Conservation (phyloP, 2,888 invertebrate genomes). For the Drosophila antonietae region DNA sequence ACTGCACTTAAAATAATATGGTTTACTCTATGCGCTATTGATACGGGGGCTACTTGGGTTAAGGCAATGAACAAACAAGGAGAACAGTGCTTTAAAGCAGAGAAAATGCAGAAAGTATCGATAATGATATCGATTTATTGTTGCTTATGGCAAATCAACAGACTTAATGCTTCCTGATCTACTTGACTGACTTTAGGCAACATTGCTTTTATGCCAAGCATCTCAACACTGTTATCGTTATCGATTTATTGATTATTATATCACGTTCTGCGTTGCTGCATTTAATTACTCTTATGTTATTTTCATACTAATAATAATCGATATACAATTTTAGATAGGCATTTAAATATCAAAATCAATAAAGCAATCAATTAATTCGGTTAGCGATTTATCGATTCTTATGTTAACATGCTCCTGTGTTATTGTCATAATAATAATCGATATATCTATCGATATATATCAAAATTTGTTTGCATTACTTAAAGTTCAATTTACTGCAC, state of each 20-base stretch:
- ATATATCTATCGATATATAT: neutral
- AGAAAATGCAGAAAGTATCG: neutral
- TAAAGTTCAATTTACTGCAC: neutral
- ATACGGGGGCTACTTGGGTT: neutral
- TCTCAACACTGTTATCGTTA: neutral
- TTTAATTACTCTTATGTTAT: too few species aligned
- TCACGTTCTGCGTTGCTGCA: too few species aligned
- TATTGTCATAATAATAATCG: neutral
- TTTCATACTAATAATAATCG: too few species aligned
- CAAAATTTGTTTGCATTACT: neutral
- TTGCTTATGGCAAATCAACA: neutral
- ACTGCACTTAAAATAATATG: slow-evolving; percentile 17
- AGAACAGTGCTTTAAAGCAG: neutral
- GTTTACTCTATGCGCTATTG: slow-evolving; percentile 7
- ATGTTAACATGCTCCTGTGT: too few species aligned
- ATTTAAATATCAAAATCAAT: too few species aligned
- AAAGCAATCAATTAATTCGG: too few species aligned
- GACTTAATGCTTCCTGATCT: neutral
- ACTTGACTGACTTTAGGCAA: neutral
- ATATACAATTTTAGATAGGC: too few species aligned
- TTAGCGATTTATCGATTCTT: slow-evolving; percentile 2
- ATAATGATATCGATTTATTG: neutral
- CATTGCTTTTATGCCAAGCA: neutral
- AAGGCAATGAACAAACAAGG: neutral
- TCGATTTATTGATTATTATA: neutral